A percentile compares a stretch with the other conserved stretches of the same genome.
Evolutionary conservation across 2,797 vertebrate species (phyloP).

Genomic region (Hypotaenidia okinawae): DNA sequence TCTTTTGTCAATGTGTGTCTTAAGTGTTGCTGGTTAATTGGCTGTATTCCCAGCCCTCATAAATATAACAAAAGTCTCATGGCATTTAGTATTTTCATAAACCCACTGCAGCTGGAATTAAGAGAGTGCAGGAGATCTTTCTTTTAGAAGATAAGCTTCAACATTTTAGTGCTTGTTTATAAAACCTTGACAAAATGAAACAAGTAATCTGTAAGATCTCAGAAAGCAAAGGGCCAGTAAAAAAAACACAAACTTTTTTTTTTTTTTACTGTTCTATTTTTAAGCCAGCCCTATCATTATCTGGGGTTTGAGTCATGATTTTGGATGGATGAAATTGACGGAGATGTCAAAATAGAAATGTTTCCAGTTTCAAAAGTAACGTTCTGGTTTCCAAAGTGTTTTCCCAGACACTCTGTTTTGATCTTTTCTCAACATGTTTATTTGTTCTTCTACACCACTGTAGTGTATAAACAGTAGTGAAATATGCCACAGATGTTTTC

Average conservation of each 20-base stretch:
- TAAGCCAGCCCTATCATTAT: background rate
- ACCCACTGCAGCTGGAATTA: background rate
- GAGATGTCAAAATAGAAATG: background rate
- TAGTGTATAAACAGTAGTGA: background rate
- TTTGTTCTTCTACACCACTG: background rate
- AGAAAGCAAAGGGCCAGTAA: background rate
- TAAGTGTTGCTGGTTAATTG: background rate
- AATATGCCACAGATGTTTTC: background rate
- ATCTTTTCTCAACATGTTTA: background rate
- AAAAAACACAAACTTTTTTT: background rate
- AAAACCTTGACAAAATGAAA: slow-evolving; percentile 12
- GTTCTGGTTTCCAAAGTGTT: background rate
- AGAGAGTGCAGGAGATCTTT: background rate
- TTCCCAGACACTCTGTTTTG: background rate
- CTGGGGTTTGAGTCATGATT: background rate
- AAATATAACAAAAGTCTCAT: background rate
- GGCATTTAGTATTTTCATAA: background rate
- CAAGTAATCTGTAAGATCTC: background rate
- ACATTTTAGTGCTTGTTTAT: background rate
- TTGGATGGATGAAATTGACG: background rate
- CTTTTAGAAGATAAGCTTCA: background rate
- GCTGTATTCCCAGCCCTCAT: background rate
- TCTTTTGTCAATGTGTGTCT: background rate
- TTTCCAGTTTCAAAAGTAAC: background rate
- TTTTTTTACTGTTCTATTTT: background rate